These are phyloP conservation scores for Eufriesea mexicana DNA, from an alignment of 1,140 invertebrate genomes.

Conservation along the genomic window DNA sequence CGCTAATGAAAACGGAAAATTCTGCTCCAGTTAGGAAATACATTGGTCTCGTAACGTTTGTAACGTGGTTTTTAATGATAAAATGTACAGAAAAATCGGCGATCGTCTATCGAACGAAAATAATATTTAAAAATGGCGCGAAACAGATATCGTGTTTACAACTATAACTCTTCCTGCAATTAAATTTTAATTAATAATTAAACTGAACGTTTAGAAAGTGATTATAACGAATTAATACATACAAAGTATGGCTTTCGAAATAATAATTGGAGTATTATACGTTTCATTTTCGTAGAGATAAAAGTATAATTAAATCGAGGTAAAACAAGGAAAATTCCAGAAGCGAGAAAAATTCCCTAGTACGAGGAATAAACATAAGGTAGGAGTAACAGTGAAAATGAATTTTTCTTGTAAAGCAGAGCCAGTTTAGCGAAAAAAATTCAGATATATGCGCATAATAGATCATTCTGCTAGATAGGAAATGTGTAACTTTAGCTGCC, in stretches of 20 bases:
- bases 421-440: slow-evolving; percentile 36
- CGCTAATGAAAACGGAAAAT: neutral
- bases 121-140: neutral
- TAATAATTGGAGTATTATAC: too few species aligned
- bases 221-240: too few species aligned
- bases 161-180: neutral
- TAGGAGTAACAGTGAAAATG: slow-evolving; percentile 36
- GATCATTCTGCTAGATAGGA: slow-evolving; percentile 52
- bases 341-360: too few species aligned
- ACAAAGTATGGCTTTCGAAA: too few species aligned
- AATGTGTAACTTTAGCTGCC: slow-evolving; percentile 3
- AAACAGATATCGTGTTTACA: neutral
- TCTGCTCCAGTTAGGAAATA: too few species aligned
- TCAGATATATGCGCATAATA: slow-evolving; percentile 63
- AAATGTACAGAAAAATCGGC: neutral
- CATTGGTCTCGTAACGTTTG: too few species aligned
- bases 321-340: neutral
- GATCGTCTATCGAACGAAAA: neutral
- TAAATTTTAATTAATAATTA: too few species aligned
- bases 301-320: neutral
- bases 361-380: slow-evolving; percentile 16
- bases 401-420: slow-evolving; percentile 8
- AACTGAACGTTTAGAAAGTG: too few species aligned
- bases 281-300: neutral
- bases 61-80: too few species aligned